These are phyloP conservation scores for Indicator indicator DNA, from an alignment of 2,113 vertebrate genomes.

Conservation along the genomic window DNA sequence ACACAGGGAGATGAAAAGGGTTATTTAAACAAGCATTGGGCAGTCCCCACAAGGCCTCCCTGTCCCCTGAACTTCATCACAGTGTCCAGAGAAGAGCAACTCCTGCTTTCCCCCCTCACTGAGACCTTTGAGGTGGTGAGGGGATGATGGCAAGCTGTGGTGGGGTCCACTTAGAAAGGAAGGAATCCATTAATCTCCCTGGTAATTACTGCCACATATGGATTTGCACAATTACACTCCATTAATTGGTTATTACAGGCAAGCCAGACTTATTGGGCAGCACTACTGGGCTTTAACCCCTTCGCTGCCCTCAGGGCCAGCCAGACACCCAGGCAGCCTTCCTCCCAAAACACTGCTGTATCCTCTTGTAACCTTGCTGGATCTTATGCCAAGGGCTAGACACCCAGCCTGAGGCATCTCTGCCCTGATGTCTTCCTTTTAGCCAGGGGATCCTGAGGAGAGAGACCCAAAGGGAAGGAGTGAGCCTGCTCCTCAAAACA, in stretches of 20 bases:
- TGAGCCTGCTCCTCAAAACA: neutral
- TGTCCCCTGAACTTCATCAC: neutral
- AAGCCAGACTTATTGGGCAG: slow-evolving; percentile 45
- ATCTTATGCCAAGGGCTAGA: neutral
- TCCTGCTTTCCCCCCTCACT: neutral
- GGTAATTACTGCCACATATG: slow-evolving; percentile 67
- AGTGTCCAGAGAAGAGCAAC: neutral
- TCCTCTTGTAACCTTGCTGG: neutral
- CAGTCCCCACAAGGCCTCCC: slow-evolving; percentile 15
- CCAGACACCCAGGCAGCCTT: neutral
- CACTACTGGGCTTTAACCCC: slow-evolving; percentile 38
- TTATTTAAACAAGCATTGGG: slow-evolving; percentile 36
- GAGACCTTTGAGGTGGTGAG: neutral
- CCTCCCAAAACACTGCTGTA: neutral
- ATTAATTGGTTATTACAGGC: slow-evolving; percentile 66
- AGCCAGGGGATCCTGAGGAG: neutral
- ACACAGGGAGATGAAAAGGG: slow-evolving; percentile 19
- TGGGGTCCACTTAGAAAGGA: slow-evolving; percentile 14
- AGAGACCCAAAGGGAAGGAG: neutral
- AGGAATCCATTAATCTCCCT: slow-evolving; percentile 70
- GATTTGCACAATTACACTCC: slow-evolving; percentile 67
- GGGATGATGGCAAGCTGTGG: neutral
- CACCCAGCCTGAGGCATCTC: neutral
- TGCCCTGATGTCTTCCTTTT: neutral
- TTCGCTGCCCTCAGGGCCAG: neutral